Conservation (phyloP, 35 echinoderm and acorn worm genomes). For the Lytechinus variegatus region DNA sequence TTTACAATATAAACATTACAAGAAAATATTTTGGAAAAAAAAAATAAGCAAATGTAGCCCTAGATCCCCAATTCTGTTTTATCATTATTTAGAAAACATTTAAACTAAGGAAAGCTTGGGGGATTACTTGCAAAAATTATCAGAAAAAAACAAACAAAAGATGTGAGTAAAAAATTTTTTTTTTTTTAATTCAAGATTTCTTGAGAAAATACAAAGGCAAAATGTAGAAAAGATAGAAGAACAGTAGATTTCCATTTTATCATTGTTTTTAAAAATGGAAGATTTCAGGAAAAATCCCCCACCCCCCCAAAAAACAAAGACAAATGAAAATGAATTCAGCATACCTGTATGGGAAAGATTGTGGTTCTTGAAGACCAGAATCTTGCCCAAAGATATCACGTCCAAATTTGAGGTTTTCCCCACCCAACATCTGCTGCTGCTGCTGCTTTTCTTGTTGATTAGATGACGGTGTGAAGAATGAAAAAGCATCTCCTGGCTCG, state of each 20-base stretch:
- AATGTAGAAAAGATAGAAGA: too few relatives aligned
- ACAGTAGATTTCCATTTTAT: not conserved
- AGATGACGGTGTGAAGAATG: not conserved
- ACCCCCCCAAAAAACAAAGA: not conserved
- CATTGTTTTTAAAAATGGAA: not conserved
- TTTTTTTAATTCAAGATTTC: too few relatives aligned
- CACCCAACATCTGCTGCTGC: not conserved
- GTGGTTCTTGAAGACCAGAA: not conserved
- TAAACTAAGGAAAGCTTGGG: too few relatives aligned
- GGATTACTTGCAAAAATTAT: too few relatives aligned
- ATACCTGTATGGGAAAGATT: conserved; percentile 18
- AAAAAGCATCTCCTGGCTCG: conserved; percentile 9
- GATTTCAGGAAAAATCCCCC: not conserved
- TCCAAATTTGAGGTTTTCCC: conserved; percentile 7
- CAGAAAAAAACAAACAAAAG: too few relatives aligned
- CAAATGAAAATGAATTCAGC: not conserved
- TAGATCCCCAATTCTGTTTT: too few relatives aligned
- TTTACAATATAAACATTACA: not conserved
- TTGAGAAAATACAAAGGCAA: too few relatives aligned
- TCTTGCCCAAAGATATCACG: conserved; percentile 22
- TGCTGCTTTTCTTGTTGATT: not conserved
- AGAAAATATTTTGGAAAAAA: not conserved
- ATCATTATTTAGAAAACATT: too few relatives aligned
- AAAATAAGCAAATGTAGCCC: too few relatives aligned
- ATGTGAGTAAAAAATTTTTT: too few relatives aligned